Evolutionary conservation across 92 coral and sea anemone species (phyloP).

Genomic region (Chrysogorgia sp.): DNA sequence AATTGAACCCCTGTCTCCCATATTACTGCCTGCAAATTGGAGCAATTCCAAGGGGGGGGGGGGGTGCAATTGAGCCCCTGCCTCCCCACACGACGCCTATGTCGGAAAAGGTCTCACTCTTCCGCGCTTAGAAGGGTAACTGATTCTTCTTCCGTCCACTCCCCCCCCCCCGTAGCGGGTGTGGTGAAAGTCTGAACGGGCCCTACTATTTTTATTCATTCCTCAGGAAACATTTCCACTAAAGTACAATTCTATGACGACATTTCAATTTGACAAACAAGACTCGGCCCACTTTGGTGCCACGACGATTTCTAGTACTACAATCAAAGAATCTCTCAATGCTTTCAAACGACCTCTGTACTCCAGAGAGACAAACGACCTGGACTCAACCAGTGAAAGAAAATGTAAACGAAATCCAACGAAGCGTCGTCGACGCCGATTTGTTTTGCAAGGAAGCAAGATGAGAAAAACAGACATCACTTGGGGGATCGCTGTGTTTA

Average conservation of each 20-base stretch:
- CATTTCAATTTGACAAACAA: not conserved
- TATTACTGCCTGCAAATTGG: too few species aligned
- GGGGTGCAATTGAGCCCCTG: too few species aligned
- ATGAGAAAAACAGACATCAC: not conserved
- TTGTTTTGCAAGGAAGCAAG: not conserved
- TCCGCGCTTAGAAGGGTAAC: too few species aligned
- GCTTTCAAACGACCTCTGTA: not conserved
- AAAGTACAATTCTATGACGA: too few species aligned
- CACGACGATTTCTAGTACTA: not conserved
- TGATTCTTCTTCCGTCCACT: too few species aligned
- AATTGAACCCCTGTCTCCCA: too few species aligned
- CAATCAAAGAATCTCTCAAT: not conserved
- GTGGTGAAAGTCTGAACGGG: too few species aligned
- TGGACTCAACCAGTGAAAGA: not conserved
- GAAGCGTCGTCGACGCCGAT: not conserved
- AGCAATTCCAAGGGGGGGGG: too few species aligned
- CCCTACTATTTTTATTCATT: too few species aligned
- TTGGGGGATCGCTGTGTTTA: not conserved
- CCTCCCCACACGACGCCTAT: too few species aligned
- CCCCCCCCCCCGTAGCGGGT: too few species aligned
- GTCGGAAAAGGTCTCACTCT: too few species aligned
- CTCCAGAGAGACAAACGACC: not conserved
- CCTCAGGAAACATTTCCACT: not conserved
- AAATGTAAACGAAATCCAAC: not conserved
- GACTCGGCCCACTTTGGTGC: not conserved